A percentile compares a stretch with the other conserved stretches of the same genome.
These are phyloP conservation scores for Mohoua ochrocephala DNA, from an alignment of 2,113 vertebrate genomes.

Conservation along the genomic window DNA sequence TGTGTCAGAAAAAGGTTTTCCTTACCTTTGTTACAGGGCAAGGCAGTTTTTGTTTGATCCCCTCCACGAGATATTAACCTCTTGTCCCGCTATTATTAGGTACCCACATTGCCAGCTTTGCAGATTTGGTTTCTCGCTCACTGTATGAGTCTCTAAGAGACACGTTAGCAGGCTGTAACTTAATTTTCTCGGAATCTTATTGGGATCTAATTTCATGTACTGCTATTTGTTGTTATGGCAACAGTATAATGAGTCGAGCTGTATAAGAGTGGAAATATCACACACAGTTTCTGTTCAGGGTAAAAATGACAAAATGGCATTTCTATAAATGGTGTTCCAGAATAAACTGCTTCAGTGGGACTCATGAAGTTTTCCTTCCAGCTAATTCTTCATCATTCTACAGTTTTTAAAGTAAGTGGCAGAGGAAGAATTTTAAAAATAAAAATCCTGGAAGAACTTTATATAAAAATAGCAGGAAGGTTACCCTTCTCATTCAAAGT, in stretches of 20 bases:
- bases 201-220: constrained; percentile 70
- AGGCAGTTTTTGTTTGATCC: background rate
- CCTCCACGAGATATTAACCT: background rate
- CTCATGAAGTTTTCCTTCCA: constrained; percentile 47
- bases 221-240: constrained; percentile 75
- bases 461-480: background rate
- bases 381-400: constrained; percentile 34
- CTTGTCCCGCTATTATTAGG: background rate
- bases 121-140: constrained; percentile 25
- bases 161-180: constrained; percentile 61
- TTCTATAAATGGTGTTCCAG: constrained; percentile 69
- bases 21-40: background rate
- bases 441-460: background rate
- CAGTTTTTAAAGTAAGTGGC: background rate
- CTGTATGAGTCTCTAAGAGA: constrained; percentile 26
- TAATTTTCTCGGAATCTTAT: constrained; percentile 67
- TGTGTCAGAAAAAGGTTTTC: background rate
- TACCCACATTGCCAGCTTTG: background rate
- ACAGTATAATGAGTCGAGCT: constrained; percentile 69
- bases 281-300: constrained; percentile 66
- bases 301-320: constrained; percentile 65
- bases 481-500: background rate
- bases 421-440: background rate
- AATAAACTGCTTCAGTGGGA: constrained; percentile 45
- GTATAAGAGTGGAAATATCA: constrained; percentile 72